Conservation (phyloP, 2,113 vertebrate species). For the Leuciscus idus region DNA sequence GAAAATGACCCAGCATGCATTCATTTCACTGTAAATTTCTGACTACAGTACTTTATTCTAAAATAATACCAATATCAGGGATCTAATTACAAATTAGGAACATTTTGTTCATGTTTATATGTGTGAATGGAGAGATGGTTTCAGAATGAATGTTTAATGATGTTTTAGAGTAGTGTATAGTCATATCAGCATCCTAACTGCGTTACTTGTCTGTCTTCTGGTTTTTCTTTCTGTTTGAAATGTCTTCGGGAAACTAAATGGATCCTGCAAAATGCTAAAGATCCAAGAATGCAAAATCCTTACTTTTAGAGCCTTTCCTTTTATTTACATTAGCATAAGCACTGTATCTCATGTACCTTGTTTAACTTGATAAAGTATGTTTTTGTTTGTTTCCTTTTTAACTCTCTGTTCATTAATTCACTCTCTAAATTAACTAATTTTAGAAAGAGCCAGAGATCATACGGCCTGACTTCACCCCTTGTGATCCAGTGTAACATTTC, state of each 20-base stretch:
- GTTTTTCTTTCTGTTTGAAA: background rate
- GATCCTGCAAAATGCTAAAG: background rate
- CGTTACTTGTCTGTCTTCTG: background rate
- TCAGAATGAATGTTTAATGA: background rate
- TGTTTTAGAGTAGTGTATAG: background rate
- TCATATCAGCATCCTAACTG: background rate
- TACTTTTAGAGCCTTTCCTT: too few species aligned
- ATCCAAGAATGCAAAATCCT: too few species aligned
- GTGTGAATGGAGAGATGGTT: background rate
- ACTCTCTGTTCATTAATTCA: background rate
- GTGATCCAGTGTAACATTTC: constrained; percentile 35
- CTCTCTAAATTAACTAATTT: background rate
- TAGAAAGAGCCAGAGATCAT: background rate
- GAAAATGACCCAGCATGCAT: too few species aligned
- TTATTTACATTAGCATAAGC: too few species aligned
- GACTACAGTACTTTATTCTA: too few species aligned
- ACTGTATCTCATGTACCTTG: too few species aligned
- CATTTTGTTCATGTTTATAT: background rate
- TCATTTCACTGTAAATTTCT: too few species aligned
- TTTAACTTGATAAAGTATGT: background rate
- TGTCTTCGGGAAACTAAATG: background rate
- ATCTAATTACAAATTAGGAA: background rate
- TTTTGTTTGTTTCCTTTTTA: background rate
- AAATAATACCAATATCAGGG: background rate
- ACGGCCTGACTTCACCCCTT: background rate